Evolutionary conservation across 2,888 invertebrate genomes (phyloP), one percentile per base, ranked within the genome.

Genomic region (Acleris holmiana): DNA sequence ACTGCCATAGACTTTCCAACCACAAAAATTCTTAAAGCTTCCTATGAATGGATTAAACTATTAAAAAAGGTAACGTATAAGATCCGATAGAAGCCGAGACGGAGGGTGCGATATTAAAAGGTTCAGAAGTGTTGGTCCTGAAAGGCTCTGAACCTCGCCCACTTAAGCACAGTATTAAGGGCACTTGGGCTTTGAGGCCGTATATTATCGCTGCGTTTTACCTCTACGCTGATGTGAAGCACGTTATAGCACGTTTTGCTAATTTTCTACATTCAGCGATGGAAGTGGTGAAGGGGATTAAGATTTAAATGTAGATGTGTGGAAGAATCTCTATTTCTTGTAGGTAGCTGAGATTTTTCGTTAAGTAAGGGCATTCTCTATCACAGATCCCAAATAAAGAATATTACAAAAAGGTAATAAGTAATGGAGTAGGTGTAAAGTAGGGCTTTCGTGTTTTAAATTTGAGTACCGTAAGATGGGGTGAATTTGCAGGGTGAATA

Each of bases 131-230:
- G 91, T 90, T 88, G 83, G 85, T 82, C 80, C 86, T 90, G 88
- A 91, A 91, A 91, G 86, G 90, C 85, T 85, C 86, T 84, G 87
- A 88, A 85, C 84, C 88, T 84, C 86, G 89, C 89, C 83, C 90
- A 85, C 92, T 91, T 90, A 84, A 89, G 84, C 89, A 85, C 86
- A 86, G 90, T 89, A 91, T 91, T 91, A 91, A 91, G 91, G 87
- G 91, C 84, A 91, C 91, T 92, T 85, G 82, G 75, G 83, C 77
- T 80, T 83, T 84, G 84, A 88, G 87, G 82, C 78, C 85, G 85
- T 91, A 90, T 88, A 90, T 89, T 88, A 87, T 84, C 77, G 82
- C 79, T 73, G 80, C 79, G 79, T 84, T 86, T 85, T 79, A 78
- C 65, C 59, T 64, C 48, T 76, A 77, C 74, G 74, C 63, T 54